Evolutionary conservation across 2,113 vertebrate genomes (phyloP).

Genomic region (Nematolebias whitei): DNA sequence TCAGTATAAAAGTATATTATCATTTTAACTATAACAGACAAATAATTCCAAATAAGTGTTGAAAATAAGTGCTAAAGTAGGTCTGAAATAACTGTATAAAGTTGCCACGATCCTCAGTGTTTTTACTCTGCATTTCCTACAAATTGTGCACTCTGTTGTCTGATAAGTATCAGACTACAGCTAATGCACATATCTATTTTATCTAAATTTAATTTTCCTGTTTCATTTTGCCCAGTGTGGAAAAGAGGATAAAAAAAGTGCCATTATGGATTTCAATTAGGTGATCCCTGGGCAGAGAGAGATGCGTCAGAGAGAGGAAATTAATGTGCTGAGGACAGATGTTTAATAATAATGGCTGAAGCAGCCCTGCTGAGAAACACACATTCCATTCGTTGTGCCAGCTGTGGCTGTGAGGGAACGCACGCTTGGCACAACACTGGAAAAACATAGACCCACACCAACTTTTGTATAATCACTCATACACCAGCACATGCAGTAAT

Average conservation of each 20-base stretch:
- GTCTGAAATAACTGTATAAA: not conserved
- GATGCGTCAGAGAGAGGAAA: constrained; percentile 70
- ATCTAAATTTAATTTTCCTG: constrained; percentile 27
- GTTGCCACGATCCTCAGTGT: not conserved
- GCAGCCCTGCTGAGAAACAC: constrained; percentile 71
- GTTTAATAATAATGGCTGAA: constrained; percentile 79
- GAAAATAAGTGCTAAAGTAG: not conserved
- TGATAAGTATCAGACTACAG: constrained; percentile 12
- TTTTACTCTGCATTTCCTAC: not conserved
- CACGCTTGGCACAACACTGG: constrained; percentile 31
- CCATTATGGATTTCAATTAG: constrained; percentile 81
- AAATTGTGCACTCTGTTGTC: not conserved
- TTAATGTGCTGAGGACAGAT: constrained; percentile 78
- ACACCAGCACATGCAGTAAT: constrained; percentile 61
- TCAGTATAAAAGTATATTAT: too few relatives aligned
- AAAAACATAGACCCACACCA: constrained; percentile 32
- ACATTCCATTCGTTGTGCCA: constrained; percentile 58
- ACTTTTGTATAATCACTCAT: constrained; percentile 58
- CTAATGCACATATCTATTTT: constrained; percentile 8
- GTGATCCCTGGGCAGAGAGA: constrained; percentile 75
- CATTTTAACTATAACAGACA: too few relatives aligned
- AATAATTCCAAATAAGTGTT: too few relatives aligned
- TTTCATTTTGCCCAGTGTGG: constrained; percentile 57
- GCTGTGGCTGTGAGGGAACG: constrained; percentile 51
- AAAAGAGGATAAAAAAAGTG: constrained; percentile 63